Percentiles rank a stretch among this genome's conserved stretches.
Conservation (phyloP, 2,888 invertebrate genomes). For the Epistrophe grossulariae region DNA sequence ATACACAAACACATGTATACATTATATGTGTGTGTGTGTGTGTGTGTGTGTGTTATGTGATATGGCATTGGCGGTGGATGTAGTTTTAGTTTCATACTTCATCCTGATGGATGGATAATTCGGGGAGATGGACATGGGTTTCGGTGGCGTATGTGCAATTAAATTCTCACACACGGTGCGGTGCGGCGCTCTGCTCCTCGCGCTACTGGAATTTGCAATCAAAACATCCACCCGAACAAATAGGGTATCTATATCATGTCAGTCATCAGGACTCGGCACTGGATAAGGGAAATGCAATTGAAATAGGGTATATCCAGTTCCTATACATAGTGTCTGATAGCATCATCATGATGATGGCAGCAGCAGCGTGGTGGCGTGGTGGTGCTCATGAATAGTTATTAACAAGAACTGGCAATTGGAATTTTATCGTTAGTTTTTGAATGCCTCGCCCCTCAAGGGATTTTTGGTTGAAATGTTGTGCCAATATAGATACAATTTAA, state of each 20-base stretch:
- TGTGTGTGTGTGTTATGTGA: neutral
- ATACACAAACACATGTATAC: slow-evolving; percentile 3
- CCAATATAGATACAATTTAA: neutral
- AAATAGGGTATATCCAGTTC: slow-evolving; percentile 8
- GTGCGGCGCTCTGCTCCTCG: neutral
- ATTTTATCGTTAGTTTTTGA: slow-evolving; percentile 49
- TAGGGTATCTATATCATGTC: slow-evolving; percentile 20
- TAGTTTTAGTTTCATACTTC: slow-evolving; percentile 44
- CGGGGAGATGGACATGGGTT: slow-evolving; percentile 27
- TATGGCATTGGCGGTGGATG: neutral
- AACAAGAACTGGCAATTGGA: slow-evolving; percentile 50
- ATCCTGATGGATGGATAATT: slow-evolving; percentile 65
- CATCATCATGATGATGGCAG: slow-evolving; percentile 23
- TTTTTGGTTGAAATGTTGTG: neutral
- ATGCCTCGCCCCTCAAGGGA: neutral
- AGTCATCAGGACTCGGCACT: slow-evolving; percentile 29
- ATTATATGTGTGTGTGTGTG: neutral
- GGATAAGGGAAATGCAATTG: slow-evolving; percentile 23
- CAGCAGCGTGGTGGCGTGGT: neutral
- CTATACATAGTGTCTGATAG: neutral
- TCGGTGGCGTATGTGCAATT: slow-evolving; percentile 61
- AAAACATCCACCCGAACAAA: slow-evolving; percentile 31
- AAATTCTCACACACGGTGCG: slow-evolving; percentile 44
- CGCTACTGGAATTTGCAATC: slow-evolving; percentile 44
- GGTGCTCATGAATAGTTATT: slow-evolving; percentile 67